Conservation (phyloP, 2,797 vertebrate species). For the Adrianichthys oophorus region DNA sequence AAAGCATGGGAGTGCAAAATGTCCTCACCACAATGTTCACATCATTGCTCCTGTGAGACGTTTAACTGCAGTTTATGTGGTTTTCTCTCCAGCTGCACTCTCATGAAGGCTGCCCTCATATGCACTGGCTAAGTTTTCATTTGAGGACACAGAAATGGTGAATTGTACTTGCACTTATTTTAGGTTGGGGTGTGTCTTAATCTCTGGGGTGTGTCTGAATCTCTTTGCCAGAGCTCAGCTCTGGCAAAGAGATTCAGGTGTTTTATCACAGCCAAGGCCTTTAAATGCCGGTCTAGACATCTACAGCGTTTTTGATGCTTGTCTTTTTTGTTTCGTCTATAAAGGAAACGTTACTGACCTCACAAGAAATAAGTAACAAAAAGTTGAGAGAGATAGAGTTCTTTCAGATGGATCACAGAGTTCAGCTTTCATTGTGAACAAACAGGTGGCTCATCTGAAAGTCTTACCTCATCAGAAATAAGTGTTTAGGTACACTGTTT, state of each 20-base stretch:
- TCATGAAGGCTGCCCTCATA: constrained; percentile 38
- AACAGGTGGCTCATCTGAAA: constrained; percentile 17
- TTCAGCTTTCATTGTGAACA: constrained; percentile 18
- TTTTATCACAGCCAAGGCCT: constrained; percentile 11
- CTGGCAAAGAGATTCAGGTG: constrained; percentile 6
- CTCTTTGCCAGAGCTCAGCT: no score
- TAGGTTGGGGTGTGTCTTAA: constrained; percentile 7
- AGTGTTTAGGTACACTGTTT: constrained; percentile 28
- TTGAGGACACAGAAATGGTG: constrained; percentile 12
- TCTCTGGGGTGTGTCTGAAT: constrained; percentile 9
- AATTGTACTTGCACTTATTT: constrained; percentile 7
- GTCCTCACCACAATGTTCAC: constrained; percentile 48
- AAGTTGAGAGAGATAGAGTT: constrained; percentile 5
- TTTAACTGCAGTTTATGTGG: constrained; percentile 53
- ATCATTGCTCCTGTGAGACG: constrained; percentile 46
- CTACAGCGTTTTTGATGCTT: constrained; percentile 1
- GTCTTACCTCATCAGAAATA: constrained; percentile 10
- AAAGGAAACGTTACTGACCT: constrained; percentile 7
- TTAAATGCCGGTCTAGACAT: constrained; percentile 1
- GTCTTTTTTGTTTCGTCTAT: not conserved
- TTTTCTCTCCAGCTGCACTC: constrained; percentile 26
- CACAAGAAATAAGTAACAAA: not conserved
- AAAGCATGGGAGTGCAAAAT: constrained; percentile 32
- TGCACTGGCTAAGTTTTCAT: constrained; percentile 8
- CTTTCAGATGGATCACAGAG: constrained; percentile 15